Evolutionary conservation across 2,888 invertebrate species (phyloP).

Genomic region (Embidobia sp.): DNA sequence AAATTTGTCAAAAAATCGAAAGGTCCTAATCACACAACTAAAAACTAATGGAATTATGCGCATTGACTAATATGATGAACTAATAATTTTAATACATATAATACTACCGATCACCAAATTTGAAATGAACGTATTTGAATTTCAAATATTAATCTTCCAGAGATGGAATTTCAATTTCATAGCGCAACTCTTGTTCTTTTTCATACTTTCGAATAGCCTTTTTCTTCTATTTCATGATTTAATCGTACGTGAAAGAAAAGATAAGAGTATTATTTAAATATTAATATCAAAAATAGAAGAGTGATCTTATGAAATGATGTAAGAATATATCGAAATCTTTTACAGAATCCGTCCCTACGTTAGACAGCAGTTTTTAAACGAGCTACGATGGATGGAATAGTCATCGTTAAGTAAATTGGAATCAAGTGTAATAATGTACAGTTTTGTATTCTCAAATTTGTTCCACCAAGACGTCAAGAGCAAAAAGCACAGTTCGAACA

Average conservation of each 20-base stretch:
- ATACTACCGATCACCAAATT: constrained; percentile 46
- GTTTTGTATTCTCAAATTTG: constrained; percentile 35
- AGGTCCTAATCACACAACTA: not conserved
- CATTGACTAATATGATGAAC: constrained; percentile 34
- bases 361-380: constrained; percentile 60
- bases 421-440: constrained; percentile 35
- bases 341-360: constrained; percentile 47
- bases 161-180: constrained; percentile 49
- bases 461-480: not conserved
- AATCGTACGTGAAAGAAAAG: constrained; percentile 22
- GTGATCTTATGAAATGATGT: constrained; percentile 48
- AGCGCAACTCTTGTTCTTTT: constrained; percentile 22
- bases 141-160: constrained; percentile 59
- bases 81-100: constrained; percentile 41
- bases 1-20: constrained; percentile 40
- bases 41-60: not conserved
- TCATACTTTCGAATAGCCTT: constrained; percentile 26
- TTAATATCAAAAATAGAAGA: constrained; percentile 49
- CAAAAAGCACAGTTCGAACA: not conserved
- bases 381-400: constrained; percentile 39
- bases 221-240: constrained; percentile 35
- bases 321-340: constrained; percentile 48
- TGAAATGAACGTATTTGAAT: constrained; percentile 51
- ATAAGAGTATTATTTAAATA: constrained; percentile 50
- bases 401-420: constrained; percentile 54